Evolutionary conservation across 2,888 invertebrate genomes (phyloP).

Genomic region (Oligia fasciuncula): DNA sequence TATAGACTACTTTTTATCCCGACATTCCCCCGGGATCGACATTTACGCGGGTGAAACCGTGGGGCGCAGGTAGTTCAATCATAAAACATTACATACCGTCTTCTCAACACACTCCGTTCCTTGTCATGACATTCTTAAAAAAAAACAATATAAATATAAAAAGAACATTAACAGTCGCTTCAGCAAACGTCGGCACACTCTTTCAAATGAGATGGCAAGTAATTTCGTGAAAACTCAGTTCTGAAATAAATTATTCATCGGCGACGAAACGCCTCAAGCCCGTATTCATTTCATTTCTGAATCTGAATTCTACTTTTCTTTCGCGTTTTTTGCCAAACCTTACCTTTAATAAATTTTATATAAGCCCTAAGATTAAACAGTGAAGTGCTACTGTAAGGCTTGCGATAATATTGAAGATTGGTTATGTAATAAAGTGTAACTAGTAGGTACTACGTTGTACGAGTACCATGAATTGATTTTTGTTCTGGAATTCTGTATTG

Average conservation of each 20-base stretch:
- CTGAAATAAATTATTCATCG: slow-evolving; percentile 90
- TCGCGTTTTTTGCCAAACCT: slow-evolving; percentile 83
- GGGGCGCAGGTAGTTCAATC: not conserved
- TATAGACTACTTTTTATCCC: no score
- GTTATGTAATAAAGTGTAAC: slow-evolving; percentile 62
- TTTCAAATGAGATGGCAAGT: slow-evolving; percentile 87
- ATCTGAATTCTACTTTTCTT: slow-evolving; percentile 87
- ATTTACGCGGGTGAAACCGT: no score
- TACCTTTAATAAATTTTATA: slow-evolving; percentile 88
- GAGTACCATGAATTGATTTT: slow-evolving; percentile 34
- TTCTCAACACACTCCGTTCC: not conserved
- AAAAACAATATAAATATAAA: slow-evolving; percentile 61
- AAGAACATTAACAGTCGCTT: slow-evolving; percentile 76
- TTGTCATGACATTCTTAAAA: slow-evolving; percentile 26
- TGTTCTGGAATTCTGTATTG: not conserved
- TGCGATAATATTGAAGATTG: slow-evolving; percentile 67
- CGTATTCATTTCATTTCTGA: slow-evolving; percentile 90
- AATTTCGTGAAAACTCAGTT: slow-evolving; percentile 88
- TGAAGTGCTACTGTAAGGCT: slow-evolving; percentile 67
- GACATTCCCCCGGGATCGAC: no score
- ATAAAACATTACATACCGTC: not conserved
- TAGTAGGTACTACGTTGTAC: slow-evolving; percentile 34
- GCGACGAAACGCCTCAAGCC: slow-evolving; percentile 89
- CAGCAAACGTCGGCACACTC: slow-evolving; percentile 78
- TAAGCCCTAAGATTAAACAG: slow-evolving; percentile 86